Conservation (phyloP, 2,888 invertebrate species). For the Acanthosepion lycidas region DNA sequence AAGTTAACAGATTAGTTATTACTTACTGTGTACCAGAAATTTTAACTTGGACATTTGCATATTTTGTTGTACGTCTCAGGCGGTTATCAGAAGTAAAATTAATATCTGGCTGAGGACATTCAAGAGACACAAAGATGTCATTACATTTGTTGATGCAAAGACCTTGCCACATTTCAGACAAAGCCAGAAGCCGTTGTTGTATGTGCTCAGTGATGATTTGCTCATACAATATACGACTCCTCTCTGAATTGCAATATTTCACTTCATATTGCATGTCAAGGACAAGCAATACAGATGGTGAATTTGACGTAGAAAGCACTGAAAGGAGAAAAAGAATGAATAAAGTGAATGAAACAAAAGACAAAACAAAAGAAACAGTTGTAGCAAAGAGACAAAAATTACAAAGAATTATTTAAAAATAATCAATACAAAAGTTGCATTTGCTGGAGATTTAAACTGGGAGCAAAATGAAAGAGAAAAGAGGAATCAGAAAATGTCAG, state of each 20-base stretch:
- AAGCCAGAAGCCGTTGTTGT: neutral
- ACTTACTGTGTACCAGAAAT: conserved; percentile 13
- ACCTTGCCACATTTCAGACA: neutral
- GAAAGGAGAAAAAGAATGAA: neutral
- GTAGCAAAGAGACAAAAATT: no score
- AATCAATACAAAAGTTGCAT: no score
- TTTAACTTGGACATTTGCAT: neutral
- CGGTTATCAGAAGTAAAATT: neutral
- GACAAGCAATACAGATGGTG: neutral
- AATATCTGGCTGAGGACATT: neutral
- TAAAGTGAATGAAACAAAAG: no score
- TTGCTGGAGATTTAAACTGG: neutral
- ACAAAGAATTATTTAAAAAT: no score
- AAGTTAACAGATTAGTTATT: neutral
- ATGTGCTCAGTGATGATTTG: conserved; percentile 10
- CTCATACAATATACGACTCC: neutral
- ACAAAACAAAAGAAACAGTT: no score
- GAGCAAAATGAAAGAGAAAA: neutral
- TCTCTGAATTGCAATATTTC: neutral
- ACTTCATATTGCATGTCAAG: conserved; percentile 35
- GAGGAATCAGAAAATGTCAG: no score
- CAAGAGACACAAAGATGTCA: neutral
- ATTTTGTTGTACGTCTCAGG: neutral
- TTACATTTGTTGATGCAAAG: neutral
- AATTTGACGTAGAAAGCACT: neutral